Evolutionary conservation across 2,113 vertebrate species (phyloP), one percentile per base, ranked within the genome.

Genomic region (Athene cunicularia): DNA sequence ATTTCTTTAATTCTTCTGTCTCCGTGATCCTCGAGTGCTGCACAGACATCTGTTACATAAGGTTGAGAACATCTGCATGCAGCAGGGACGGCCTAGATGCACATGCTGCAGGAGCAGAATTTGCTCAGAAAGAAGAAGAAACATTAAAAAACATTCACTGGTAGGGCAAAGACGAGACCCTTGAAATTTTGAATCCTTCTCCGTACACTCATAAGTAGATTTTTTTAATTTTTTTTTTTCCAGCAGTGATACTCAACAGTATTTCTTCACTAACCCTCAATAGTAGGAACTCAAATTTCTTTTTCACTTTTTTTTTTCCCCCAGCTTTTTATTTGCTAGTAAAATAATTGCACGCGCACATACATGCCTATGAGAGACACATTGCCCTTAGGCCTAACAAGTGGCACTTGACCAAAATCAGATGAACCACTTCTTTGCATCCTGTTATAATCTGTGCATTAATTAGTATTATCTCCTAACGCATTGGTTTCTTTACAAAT

Each of bases 21-120:
- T 33, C 62, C 1, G 0, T 2, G 32, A 13, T 47, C 49, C 60
- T 12, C 2, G 1, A 22, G 50, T 5, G 37, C 32, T 8, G 11
- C 6, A 3, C 39, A 55, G 64, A 12, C 63, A 5, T n/a, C 35
- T 58, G 37, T 49, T 75, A 59, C 1, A 1, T 62, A n/a, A 76
- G 80, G 62, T 3, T 22, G 45, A 8, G 58, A 50, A 35, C 79
- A 60, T 64, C 83, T 59, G 60, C 32, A 12, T 59, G 68, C 22
- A 16, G 62, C 32, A 15, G 72, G 67, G 45, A 27, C 1, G 7
- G 85, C 64, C 35, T 33, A 26, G 74, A 30, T 49, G 32, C 39
- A 12, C 28, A 4, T 3, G 7, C 64, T 81, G 74, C 28, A 6
- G 66, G 50, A 64, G 87, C 30, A 23, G n/a, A 39, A 43, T 56